A percentile compares a stretch with the other conserved stretches of the same genome.
Evolutionary conservation across 1,140 invertebrate species (phyloP).

Genomic region (Oryctes rhinoceros): DNA sequence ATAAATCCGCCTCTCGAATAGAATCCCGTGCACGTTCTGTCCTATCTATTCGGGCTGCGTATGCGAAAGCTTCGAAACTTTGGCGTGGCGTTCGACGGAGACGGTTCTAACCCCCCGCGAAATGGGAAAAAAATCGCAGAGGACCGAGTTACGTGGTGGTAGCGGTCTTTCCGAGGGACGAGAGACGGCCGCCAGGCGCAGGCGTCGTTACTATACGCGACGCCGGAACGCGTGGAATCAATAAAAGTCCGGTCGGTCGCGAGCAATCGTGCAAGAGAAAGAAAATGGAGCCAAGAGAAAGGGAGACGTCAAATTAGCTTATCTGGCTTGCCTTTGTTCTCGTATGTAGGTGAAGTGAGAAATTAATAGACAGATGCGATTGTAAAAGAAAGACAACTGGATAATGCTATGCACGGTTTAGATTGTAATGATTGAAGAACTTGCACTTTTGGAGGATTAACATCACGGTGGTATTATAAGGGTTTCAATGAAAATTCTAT

Average conservation of each 20-base stretch:
- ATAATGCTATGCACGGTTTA: background rate
- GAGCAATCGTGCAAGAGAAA: slow-evolving; percentile 18
- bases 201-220: slow-evolving; percentile 28
- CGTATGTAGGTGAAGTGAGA: background rate
- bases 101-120: slow-evolving; percentile 8
- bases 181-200: background rate
- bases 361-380: background rate
- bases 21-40: background rate
- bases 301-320: slow-evolving; percentile 1
- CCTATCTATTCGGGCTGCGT: background rate
- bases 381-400: background rate
- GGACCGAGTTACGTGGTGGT: background rate
- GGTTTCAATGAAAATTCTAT: too few species aligned
- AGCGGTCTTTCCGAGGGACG: slow-evolving; percentile 4
- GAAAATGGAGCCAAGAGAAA: background rate
- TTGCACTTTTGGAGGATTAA: too few species aligned
- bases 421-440: too few species aligned
- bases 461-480: too few species aligned
- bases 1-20: background rate
- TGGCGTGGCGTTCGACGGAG: background rate
- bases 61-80: background rate
- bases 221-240: slow-evolving; percentile 27
- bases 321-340: slow-evolving; percentile 19
- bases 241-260: slow-evolving; percentile 12
- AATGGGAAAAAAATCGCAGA: background rate